Conservation (phyloP, 2,113 vertebrate species). For the Nothoprocta perdicaria region DNA sequence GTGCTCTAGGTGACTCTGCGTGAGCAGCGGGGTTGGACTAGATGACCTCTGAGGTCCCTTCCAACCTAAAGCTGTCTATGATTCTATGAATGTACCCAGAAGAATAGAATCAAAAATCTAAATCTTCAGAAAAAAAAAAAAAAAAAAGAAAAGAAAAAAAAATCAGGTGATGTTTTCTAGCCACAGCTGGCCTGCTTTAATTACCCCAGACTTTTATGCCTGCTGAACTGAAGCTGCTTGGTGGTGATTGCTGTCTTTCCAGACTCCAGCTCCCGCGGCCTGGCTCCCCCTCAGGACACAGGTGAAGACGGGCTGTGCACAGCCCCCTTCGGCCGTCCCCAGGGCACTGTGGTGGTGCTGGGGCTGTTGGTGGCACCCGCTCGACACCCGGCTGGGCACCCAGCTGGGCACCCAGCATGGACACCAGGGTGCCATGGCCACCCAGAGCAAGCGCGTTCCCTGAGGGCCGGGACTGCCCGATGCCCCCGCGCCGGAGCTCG, state of each 20-base stretch:
- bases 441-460: neutral
- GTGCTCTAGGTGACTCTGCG: too few species aligned
- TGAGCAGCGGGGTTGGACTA: too few species aligned
- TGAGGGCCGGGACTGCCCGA: neutral
- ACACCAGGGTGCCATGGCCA: neutral
- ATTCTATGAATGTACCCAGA: neutral
- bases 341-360: neutral
- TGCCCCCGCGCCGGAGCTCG: neutral
- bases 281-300: neutral
- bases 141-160: neutral
- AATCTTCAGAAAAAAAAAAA: neutral
- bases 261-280: neutral
- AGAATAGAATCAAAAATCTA: neutral
- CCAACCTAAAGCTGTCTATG: too few species aligned
- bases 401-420: too few species aligned
- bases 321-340: accelerated
- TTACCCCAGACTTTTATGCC: conserved; percentile 2
- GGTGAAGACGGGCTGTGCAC: neutral
- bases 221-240: neutral
- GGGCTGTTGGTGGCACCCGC: neutral
- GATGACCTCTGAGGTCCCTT: too few species aligned
- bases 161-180: conserved; percentile 2
- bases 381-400: too few species aligned
- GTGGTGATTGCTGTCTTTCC: conserved; percentile 45
- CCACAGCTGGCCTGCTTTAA: neutral